Evolutionary conservation across 2,797 vertebrate species (phyloP).

Genomic region (Poeciliopsis infans): DNA sequence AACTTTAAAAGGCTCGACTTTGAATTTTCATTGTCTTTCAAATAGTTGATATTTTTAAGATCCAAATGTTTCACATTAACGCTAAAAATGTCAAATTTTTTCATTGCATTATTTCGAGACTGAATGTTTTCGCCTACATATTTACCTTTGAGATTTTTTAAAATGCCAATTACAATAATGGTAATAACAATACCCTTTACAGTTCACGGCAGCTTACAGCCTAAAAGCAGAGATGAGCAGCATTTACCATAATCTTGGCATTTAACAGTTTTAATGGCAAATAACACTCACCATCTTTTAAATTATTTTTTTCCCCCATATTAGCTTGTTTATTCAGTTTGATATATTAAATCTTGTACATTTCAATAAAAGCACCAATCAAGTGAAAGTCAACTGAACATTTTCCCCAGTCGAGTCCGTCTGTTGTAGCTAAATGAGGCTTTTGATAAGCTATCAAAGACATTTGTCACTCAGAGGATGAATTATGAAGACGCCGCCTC

Average conservation of each 20-base stretch:
- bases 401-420: background rate
- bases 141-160: background rate
- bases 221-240: constrained; percentile 6
- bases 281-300: constrained; percentile 13
- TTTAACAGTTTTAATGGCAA: constrained; percentile 27
- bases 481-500: constrained; percentile 43
- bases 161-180: background rate
- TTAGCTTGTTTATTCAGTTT: background rate
- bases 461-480: constrained; percentile 27
- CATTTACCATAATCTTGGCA: constrained; percentile 31
- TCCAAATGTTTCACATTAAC: background rate
- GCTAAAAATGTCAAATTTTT: background rate
- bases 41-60: background rate
- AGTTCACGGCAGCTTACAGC: background rate
- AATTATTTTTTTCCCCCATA: background rate
- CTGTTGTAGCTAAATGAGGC: constrained; percentile 15
- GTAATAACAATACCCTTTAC: background rate
- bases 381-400: constrained; percentile 6
- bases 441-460: constrained; percentile 39
- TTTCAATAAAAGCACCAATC: constrained; percentile 1
- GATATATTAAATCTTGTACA: constrained; percentile 24
- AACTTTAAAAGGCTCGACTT: background rate
- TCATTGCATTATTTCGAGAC: background rate
- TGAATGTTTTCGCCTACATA: background rate
- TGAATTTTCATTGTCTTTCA: background rate